Evolutionary conservation across 2,113 vertebrate genomes (phyloP).

Genomic region (Carettochelys insculpta): DNA sequence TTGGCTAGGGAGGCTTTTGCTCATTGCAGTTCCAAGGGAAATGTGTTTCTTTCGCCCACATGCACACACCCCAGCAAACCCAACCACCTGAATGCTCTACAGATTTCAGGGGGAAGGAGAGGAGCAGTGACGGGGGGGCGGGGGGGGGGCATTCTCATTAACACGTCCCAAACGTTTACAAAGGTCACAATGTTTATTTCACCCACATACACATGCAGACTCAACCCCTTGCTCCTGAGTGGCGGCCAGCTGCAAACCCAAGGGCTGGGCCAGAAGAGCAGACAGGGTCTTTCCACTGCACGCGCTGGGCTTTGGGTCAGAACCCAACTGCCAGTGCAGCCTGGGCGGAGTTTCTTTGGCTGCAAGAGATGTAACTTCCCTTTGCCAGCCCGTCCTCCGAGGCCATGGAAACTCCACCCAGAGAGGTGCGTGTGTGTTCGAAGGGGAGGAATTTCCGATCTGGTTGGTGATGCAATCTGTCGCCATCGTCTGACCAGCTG

Average conservation of each 20-base stretch:
- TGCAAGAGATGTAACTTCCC: background rate
- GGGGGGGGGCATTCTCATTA: background rate
- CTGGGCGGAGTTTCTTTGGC: background rate
- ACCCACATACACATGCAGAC: no score
- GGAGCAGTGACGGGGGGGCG: background rate
- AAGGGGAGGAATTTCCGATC: background rate
- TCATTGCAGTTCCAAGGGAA: background rate
- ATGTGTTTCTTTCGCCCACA: background rate
- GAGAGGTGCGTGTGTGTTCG: rapidly evolving
- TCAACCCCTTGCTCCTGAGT: background rate
- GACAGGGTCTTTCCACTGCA: background rate
- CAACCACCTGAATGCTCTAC: background rate
- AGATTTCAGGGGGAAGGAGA: background rate
- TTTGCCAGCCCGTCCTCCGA: background rate
- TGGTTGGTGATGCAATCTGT: background rate
- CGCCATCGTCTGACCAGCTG: background rate
- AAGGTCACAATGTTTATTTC: no score
- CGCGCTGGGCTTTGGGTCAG: background rate
- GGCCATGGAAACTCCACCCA: background rate
- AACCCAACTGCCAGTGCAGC: no score
- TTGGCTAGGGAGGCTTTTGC: background rate
- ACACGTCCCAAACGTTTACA: background rate
- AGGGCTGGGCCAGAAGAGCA: background rate
- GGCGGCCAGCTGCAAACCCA: background rate
- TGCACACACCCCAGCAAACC: background rate